Evolutionary conservation across 2,797 vertebrate genomes (phyloP), one percentile per base, ranked within the genome.

Genomic region (Notolepis coatsorum): DNA sequence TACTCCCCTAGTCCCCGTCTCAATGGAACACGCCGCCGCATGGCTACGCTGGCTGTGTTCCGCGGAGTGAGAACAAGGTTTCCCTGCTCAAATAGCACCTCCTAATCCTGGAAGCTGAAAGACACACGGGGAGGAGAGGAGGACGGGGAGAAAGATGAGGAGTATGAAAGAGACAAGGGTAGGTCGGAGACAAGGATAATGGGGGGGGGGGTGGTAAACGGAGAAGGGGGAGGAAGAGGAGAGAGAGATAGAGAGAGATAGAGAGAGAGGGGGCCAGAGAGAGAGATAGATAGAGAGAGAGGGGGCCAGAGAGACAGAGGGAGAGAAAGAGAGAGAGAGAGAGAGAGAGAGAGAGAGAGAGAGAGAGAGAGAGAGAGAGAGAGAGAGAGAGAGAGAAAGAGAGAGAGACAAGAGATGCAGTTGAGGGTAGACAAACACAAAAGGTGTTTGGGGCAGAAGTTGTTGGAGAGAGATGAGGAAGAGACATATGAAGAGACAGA

Each of bases 381-480:
- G n/a, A 56, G 43, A 17, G 18, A 17, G 20, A 53, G 42, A 28
- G 5, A 21, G 52, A 62, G 41, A 57, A 50, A 37, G 13, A 27
- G 49, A 17, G 7, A 31, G 47, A 20, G 15, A 20, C 12, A n/a
- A n/a, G n/a, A n/a, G n/a, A n/a, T n/a, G n/a, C n/a, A n/a, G n/a
- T n/a, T n/a, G n/a, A n/a, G n/a, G n/a, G n/a, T n/a, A n/a, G n/a
- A n/a, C n/a, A n/a, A n/a, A n/a, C n/a, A n/a, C n/a, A n/a, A n/a
- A n/a, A n/a, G n/a, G n/a, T n/a, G n/a, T n/a, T n/a, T n/a, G n/a
- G n/a, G n/a, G n/a, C n/a, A n/a, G n/a, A n/a, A n/a, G n/a, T n/a
- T n/a, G n/a, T n/a, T n/a, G n/a, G n/a, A n/a, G n/a, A n/a, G n/a
- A n/a, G n/a, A n/a, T n/a, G n/a, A n/a, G n/a, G n/a, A n/a, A n/a